Base-by-base conservation (phyloP, 2,888 invertebrate genomes). In the Lycaena phlaeas region DNA sequence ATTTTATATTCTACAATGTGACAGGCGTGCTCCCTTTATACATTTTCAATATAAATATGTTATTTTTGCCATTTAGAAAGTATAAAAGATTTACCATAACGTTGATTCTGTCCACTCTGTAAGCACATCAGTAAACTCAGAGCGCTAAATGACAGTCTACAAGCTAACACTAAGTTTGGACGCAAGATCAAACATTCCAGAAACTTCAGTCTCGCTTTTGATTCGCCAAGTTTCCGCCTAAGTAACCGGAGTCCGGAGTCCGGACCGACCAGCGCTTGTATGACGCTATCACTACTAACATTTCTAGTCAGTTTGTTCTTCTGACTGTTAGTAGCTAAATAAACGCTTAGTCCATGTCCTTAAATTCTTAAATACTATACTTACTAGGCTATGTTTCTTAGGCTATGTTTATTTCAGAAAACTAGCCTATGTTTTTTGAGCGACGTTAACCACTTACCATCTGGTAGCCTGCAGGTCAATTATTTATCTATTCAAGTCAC, bases 161-260 rank as follows among this genome's bases (percentile, higher is more conserved):
- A 50, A 56, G 54, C 54, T 53, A 56, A 51, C 48, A 50, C 50
- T 52, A 60, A 68, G 63, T 68, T 64, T 57, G 52, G 56, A 56
- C 51, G 53, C 52, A 53, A 56, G 53, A 58, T 57, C 61, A 64
- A 71, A 68, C 68, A 69, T 64, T 64, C 58, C 54, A 40, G 49
- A 52, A 65, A 67, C 60, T 68, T 47, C 47, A 61, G 61, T 61
- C 57, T 57, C 53, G 66, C 66, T 64, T 65, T 65, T 64, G 66
- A 71, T 70, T 69, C 61, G 50, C 58, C 49, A 70, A 73, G 70
- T 73, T 72, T 64, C 63, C 57, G n/a, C n/a, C 57, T 57, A 57
- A 61, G 57, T 54, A 58, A 60, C 38, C 22, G 38, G 14, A 14
- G 27, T 14, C 58, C 53, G 56, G n/a, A n/a, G n/a, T n/a, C n/a